Conservation (phyloP, 2,113 vertebrate genomes). For the Sterna hirundo region DNA sequence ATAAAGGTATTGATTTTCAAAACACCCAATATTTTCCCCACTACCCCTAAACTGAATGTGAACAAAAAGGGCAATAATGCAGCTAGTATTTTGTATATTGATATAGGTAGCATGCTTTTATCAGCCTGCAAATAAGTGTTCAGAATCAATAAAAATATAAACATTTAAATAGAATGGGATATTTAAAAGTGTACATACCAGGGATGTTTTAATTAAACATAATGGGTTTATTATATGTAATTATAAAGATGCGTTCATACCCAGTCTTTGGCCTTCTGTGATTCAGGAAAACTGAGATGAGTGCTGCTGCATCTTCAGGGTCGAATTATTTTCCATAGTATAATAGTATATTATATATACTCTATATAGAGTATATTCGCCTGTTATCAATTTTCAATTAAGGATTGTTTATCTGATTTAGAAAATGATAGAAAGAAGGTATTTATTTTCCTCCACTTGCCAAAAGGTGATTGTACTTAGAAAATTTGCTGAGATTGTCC, state of each 20-base stretch:
- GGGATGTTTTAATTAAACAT: slow-evolving; percentile 2
- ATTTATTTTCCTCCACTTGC: slow-evolving; percentile 73
- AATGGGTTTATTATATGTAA: background rate
- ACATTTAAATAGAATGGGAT: background rate
- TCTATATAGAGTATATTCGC: background rate
- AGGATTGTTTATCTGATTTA: slow-evolving; percentile 50
- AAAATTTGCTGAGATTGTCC: slow-evolving; percentile 85
- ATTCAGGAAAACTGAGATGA: background rate
- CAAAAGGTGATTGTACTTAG: slow-evolving; percentile 81
- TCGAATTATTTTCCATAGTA: background rate
- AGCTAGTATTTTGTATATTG: background rate
- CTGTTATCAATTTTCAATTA: slow-evolving; percentile 64
- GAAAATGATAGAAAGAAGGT: slow-evolving; percentile 43
- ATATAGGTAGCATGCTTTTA: background rate
- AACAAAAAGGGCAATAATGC: background rate
- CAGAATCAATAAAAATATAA: background rate
- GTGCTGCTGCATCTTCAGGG: background rate
- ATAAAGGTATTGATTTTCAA: background rate
- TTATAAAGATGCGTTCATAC: background rate
- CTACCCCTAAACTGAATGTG: background rate
- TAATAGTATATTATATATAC: background rate
- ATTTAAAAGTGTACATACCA: background rate
- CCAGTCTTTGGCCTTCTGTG: background rate
- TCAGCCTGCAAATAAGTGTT: background rate
- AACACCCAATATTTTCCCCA: background rate